A percentile compares a stretch with the other conserved stretches of the same genome.
phyloP scores from a whole-genome alignment of 2,888 invertebrate genomes.

The Synergus japonicus region DNA sequence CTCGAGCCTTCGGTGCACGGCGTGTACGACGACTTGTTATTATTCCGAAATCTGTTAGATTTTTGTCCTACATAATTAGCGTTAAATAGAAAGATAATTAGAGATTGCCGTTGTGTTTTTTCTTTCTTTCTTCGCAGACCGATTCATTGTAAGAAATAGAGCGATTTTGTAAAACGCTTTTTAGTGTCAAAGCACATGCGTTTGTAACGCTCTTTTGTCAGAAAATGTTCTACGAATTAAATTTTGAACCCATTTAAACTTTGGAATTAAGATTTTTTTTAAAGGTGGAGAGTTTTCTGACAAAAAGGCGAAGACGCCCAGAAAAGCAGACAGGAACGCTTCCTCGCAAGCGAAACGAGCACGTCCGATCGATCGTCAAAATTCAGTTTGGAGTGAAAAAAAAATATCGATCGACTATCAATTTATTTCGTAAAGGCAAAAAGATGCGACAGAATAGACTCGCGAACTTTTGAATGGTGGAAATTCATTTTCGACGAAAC shows the following conservation, averaged over 20 bases:
- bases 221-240: slow-evolving; percentile 30
- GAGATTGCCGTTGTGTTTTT: slow-evolving; percentile 71
- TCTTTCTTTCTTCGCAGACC: slow-evolving; percentile 58
- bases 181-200: slow-evolving; percentile 53
- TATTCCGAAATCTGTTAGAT: slow-evolving; percentile 74
- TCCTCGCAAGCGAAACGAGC: slow-evolving; percentile 65
- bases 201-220: slow-evolving; percentile 62
- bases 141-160: slow-evolving; percentile 44
- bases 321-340: slow-evolving; percentile 62
- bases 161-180: slow-evolving; percentile 51
- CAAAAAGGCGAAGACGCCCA: background rate
- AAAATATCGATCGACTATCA: slow-evolving; percentile 54
- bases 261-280: background rate
- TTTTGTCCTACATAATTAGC: slow-evolving; percentile 73
- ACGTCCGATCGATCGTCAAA: slow-evolving; percentile 38
- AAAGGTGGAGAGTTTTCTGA: slow-evolving; percentile 32
- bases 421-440: slow-evolving; percentile 48
- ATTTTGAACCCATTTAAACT: slow-evolving; percentile 23
- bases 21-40: slow-evolving; percentile 68
- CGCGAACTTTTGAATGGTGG: slow-evolving; percentile 49
- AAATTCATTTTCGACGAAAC: slow-evolving; percentile 45
- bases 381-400: slow-evolving; percentile 31
- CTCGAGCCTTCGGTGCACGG: slow-evolving; percentile 6
- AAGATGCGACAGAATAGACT: slow-evolving; percentile 54
- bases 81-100: slow-evolving; percentile 70